Conservation (phyloP, 2,113 vertebrate species). For the Ancistrus triradiatus region DNA sequence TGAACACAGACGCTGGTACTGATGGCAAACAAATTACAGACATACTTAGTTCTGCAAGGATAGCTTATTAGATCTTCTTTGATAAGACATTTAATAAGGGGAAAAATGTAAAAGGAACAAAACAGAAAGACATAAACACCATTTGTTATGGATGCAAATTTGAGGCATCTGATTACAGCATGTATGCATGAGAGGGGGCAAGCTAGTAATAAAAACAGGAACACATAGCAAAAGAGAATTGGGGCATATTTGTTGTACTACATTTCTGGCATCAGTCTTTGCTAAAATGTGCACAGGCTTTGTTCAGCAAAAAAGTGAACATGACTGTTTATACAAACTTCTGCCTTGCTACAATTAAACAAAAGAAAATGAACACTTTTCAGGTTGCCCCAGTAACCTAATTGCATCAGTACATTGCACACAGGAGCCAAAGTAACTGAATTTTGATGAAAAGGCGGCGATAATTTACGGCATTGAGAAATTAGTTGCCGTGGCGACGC, state of each 20-base stretch:
- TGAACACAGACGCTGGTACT: constrained; percentile 50
- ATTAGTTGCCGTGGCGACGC: constrained; percentile 99
- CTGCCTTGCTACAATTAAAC: constrained; percentile 92
- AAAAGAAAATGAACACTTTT: constrained; percentile 99
- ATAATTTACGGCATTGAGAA: constrained; percentile 99
- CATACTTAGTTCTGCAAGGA: too few species aligned
- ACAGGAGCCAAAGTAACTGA: constrained; percentile 99
- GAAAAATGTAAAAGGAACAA: too few species aligned
- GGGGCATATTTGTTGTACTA: constrained; percentile 38
- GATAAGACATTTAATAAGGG: too few species aligned
- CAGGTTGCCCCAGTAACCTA: constrained; percentile 99
- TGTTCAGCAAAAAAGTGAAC: constrained; percentile 67
- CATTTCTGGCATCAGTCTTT: constrained; percentile 22
- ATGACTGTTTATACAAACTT: constrained; percentile 87
- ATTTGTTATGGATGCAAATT: constrained; percentile 32
- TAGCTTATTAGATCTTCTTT: too few species aligned
- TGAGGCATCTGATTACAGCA: constrained; percentile 29
- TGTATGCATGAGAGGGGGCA: constrained; percentile 35
- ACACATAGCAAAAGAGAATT: background rate
- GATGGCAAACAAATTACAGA: too few species aligned
- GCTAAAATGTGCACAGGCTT: constrained; percentile 54
- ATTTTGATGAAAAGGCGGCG: constrained; percentile 99
- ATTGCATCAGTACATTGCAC: constrained; percentile 99
- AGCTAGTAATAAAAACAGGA: constrained; percentile 5
- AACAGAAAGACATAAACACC: background rate